Evolutionary conservation across 1,140 invertebrate species (phyloP).

Genomic region (Anadara kagoshimensis): DNA sequence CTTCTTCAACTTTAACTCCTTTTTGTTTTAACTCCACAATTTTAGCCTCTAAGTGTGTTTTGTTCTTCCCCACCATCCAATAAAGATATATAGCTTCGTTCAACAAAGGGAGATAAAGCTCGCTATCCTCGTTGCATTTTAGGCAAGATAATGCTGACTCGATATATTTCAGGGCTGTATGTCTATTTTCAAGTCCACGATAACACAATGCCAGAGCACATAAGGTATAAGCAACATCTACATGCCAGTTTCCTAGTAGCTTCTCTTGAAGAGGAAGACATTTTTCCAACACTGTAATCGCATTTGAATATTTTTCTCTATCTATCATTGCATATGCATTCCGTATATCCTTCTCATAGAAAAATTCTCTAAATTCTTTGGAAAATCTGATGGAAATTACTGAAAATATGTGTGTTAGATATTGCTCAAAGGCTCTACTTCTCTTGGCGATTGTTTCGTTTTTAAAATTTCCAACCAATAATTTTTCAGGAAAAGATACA

Average conservation of each 20-base stretch:
- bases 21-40: constrained; percentile 81
- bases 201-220: constrained; percentile 82
- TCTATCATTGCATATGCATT: constrained; percentile 79
- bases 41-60: constrained; percentile 69
- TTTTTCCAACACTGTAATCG: constrained; percentile 81
- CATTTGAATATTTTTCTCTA: constrained; percentile 79
- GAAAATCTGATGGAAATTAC: constrained; percentile 79
- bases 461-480: constrained; percentile 85
- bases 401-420: constrained; percentile 79
- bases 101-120: constrained; percentile 82
- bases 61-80: constrained; percentile 76
- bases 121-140: constrained; percentile 78
- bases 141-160: constrained; percentile 78
- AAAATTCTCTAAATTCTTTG: constrained; percentile 79
- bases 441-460: constrained; percentile 81
- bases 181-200: constrained; percentile 75
- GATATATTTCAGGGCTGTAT: constrained; percentile 81
- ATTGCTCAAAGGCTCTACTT: constrained; percentile 82
- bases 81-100: constrained; percentile 81
- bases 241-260: constrained; percentile 82
- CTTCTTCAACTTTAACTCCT: constrained; percentile 27
- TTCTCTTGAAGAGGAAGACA: constrained; percentile 84
- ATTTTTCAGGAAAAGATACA: constrained; percentile 84
- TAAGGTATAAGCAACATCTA: constrained; percentile 80
- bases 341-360: constrained; percentile 80